Evolutionary conservation across 2,888 invertebrate species (phyloP).

Genomic region (Polydrusus cervinus): DNA sequence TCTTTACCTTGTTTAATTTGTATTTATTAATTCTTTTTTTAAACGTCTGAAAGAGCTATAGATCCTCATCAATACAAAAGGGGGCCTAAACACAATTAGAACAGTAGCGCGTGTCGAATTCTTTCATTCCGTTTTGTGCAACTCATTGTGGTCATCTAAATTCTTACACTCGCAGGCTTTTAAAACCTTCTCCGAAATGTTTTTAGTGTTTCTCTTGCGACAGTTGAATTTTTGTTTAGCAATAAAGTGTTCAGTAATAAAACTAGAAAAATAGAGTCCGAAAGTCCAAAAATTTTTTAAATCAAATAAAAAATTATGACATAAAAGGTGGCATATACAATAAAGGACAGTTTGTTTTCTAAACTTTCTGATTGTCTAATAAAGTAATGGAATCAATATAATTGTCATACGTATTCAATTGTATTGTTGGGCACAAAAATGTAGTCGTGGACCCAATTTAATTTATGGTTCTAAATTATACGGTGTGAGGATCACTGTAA

Average conservation of each 20-base stretch:
- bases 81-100: conserved; percentile 61
- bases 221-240: neutral
- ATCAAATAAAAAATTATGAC: no score
- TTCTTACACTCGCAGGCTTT: conserved; percentile 47
- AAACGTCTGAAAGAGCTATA: conserved; percentile 32
- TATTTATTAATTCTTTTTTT: conserved; percentile 43
- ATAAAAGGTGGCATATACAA: no score
- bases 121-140: conserved; percentile 60
- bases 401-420: conserved; percentile 53
- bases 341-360: no score
- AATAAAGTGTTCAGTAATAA: no score
- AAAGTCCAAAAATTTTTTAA: no score
- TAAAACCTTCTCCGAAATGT: neutral
- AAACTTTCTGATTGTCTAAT: conserved; percentile 13
- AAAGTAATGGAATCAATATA: conserved; percentile 35
- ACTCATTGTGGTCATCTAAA: conserved; percentile 58
- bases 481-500: conserved; percentile 67
- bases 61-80: conserved; percentile 47
- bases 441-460: conserved; percentile 67
- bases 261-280: no score
- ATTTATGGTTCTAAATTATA: conserved; percentile 71
- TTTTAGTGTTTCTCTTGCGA: conserved; percentile 13
- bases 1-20: conserved; percentile 25
- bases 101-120: conserved; percentile 63
- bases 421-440: conserved; percentile 58